These are phyloP conservation scores for Tetanocera ferruginea DNA, from an alignment of 2,888 invertebrate genomes.

Conservation along the genomic window DNA sequence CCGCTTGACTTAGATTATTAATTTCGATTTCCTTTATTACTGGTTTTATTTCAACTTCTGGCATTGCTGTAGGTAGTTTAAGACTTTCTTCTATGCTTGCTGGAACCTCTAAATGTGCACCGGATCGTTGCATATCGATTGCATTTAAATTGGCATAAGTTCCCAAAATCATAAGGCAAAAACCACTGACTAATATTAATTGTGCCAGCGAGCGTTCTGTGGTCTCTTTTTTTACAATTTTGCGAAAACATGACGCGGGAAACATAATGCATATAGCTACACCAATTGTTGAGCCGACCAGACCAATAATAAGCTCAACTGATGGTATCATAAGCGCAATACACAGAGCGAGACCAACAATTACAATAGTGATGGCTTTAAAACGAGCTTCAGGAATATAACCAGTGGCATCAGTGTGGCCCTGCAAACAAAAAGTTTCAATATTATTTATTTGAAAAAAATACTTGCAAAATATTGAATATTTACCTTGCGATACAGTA, in stretches of 20 bases:
- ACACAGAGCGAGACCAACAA: constrained; percentile 82
- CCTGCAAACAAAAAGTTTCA: constrained; percentile 70
- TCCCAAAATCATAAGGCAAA: constrained; percentile 90
- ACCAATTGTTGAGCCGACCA: constrained; percentile 96
- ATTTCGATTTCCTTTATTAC: not conserved
- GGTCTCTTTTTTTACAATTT: constrained; percentile 85
- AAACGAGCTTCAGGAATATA: constrained; percentile 90
- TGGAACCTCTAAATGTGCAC: constrained; percentile 57
- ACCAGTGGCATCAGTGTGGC: constrained; percentile 77
- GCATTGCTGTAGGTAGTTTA: constrained; percentile 49
- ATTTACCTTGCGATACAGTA: constrained; percentile 85
- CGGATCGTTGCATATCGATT: constrained; percentile 74
- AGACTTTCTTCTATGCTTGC: constrained; percentile 37
- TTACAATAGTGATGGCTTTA: constrained; percentile 83
- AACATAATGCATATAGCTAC: constrained; percentile 93
- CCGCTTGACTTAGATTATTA: constrained; percentile 11
- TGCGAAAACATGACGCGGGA: constrained; percentile 90
- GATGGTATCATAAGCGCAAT: constrained; percentile 92
- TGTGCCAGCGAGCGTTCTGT: constrained; percentile 87
- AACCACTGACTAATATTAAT: constrained; percentile 84
- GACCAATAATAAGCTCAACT: constrained; percentile 92
- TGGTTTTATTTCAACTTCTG: constrained; percentile 29
- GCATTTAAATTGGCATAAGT: constrained; percentile 90
- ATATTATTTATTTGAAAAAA: not conserved
- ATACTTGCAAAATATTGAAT: not conserved